Conservation (phyloP, 2,113 vertebrate genomes). For the Caloenas nicobarica region DNA sequence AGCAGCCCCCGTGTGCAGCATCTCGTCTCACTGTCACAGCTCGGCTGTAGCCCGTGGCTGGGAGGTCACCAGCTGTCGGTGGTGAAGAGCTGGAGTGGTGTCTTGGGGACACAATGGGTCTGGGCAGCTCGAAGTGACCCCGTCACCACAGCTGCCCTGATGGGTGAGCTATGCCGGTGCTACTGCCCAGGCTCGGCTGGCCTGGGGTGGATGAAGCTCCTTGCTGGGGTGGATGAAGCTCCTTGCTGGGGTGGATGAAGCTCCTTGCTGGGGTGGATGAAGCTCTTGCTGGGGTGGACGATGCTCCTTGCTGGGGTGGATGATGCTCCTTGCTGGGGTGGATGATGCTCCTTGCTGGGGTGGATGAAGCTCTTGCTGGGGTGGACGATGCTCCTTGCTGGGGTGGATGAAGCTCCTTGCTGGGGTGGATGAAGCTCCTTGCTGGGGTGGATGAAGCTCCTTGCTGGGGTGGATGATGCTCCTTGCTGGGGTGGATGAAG, state of each 20-base stretch:
- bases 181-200: rapidly evolving
- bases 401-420: background rate
- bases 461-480: background rate
- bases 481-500: background rate
- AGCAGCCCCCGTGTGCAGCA: rapidly evolving
- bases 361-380: background rate
- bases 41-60: background rate
- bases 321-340: background rate
- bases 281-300: too few relatives aligned
- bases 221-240: background rate
- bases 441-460: background rate
- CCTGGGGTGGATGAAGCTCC: background rate
- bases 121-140: background rate
- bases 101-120: background rate
- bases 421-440: too few relatives aligned
- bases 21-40: background rate
- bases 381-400: background rate
- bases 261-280: too few relatives aligned
- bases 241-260: background rate
- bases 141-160: background rate
- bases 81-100: background rate
- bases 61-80: background rate
- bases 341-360: background rate
- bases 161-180: background rate
- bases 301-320: background rate